Percentiles rank a stretch among this genome's conserved stretches.
These are phyloP conservation scores for Saccostrea glomerata DNA, from an alignment of 1,140 invertebrate genomes.

Conservation along the genomic window DNA sequence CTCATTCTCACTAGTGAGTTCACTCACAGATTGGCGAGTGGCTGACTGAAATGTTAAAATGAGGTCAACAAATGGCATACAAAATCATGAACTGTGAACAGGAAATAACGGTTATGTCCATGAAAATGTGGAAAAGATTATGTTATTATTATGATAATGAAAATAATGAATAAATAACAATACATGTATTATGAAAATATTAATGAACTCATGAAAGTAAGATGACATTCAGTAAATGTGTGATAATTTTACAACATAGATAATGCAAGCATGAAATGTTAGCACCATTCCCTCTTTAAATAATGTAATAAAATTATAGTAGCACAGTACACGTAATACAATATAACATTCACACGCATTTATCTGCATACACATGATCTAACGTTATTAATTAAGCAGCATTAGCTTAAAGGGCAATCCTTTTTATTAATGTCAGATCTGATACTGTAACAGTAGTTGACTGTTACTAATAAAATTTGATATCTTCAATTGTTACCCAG, in stretches of 20 bases:
- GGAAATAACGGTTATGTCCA: neutral
- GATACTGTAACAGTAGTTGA: too few species aligned
- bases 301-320: too few species aligned
- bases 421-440: too few species aligned
- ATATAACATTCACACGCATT: too few species aligned
- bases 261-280: neutral
- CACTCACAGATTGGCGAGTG: slow-evolving; percentile 11
- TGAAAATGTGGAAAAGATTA: neutral
- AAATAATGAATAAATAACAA: neutral
- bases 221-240: too few species aligned
- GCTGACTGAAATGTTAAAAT: slow-evolving; percentile 34
- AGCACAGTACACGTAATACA: too few species aligned
- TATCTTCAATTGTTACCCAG: too few species aligned
- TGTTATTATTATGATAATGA: neutral
- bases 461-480: too few species aligned
- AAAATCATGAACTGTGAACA: neutral
- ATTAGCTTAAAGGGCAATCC: too few species aligned
- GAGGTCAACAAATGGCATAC: slow-evolving; percentile 5
- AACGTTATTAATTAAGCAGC: too few species aligned
- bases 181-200: neutral
- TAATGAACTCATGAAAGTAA: neutral
- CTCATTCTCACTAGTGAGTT: neutral
- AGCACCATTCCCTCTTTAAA: neutral
- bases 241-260: too few species aligned
- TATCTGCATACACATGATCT: too few species aligned